Base-by-base conservation (phyloP, 2,113 vertebrate species). In the Spea multiplicata region DNA sequence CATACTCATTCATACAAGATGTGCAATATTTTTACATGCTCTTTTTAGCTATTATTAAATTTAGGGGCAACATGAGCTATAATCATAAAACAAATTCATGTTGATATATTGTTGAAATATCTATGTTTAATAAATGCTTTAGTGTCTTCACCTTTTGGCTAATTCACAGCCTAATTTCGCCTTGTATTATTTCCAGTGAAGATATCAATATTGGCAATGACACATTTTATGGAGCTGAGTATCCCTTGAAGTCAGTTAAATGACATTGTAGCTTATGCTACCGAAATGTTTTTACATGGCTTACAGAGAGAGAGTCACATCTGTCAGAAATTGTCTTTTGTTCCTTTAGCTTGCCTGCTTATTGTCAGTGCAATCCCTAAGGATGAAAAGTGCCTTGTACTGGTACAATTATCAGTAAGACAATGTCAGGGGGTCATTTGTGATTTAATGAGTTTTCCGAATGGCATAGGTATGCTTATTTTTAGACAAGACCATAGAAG, bases 301-400 rank as follows among this genome's bases (percentile, higher is more conserved):
- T 74, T 68, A 73, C 71, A 75, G 17, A 59, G 77, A 59, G 77
- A 80, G 71, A 80, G 78, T 65, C 78, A 80, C 78, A 80, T 80
- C 78, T 80, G 78, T 74, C 71, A 80, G 71, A 74, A 64, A 74
- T 80, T 80, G 71, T 74, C 71, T 80, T 80, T 80, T 80, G 71
- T 80, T 80, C 78, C 73, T 80, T 80, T 80, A 80, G 78, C 78
- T 74, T 80, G 71, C 68, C 78, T 80, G 62, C 71, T 73, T 80
- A 80, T 80, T 80, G 71, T 80, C 78, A 80, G 71, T 68, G 13
- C 71, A 80, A 47, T 80, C 78, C 78, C 78, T 68, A 44, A 80
- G 71, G 78, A 80, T 74, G 52, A 67, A 74, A 77, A 74, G 71
- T 66, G 71, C 71, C 78, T 74, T 80, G 78, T 80, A 80, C 78